These are phyloP conservation scores for Monopis laevigella DNA, from an alignment of 2,888 invertebrate genomes.

Conservation along the genomic window DNA sequence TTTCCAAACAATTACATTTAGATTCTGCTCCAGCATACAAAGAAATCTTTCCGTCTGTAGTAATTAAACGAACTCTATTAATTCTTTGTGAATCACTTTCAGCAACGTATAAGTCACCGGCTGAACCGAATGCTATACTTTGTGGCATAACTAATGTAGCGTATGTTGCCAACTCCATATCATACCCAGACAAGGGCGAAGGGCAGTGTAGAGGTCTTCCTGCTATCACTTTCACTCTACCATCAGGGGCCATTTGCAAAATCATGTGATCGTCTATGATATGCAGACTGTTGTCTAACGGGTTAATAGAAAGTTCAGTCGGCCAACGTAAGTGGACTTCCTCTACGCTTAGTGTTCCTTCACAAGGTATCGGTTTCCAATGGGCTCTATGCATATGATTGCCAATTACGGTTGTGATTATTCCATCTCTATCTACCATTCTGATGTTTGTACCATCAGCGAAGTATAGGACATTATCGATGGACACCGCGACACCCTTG, in stretches of 20 bases:
- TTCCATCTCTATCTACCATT: conserved; percentile 91
- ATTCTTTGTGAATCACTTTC: conserved; percentile 96
- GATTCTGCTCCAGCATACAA: conserved; percentile 95
- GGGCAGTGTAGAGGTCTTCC: conserved; percentile 94
- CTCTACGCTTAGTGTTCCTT: conserved; percentile 89
- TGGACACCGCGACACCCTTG: conserved; percentile 94
- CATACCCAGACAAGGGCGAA: conserved; percentile 80
- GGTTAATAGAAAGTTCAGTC: conserved; percentile 93
- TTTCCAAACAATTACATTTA: conserved; percentile 91
- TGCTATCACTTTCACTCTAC: conserved; percentile 90
- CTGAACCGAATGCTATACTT: conserved; percentile 92
- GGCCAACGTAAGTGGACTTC: conserved; percentile 97
- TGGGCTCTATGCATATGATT: conserved; percentile 94
- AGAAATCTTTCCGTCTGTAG: conserved; percentile 92
- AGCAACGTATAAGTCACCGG: conserved; percentile 92
- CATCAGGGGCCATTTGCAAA: conserved; percentile 89
- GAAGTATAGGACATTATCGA: conserved; percentile 91
- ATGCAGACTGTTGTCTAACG: conserved; percentile 92
- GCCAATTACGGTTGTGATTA: conserved; percentile 91
- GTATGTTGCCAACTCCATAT: conserved; percentile 88
- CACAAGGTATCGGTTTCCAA: conserved; percentile 93
- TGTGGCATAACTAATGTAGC: conserved; percentile 93
- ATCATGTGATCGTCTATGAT: conserved; percentile 98
- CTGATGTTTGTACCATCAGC: conserved; percentile 96
- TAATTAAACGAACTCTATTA: conserved; percentile 89